Percentiles rank a stretch among this genome's conserved stretches.
phyloP scores from a whole-genome alignment of 2,797 vertebrate species.

The Tiaroga cobitis region DNA sequence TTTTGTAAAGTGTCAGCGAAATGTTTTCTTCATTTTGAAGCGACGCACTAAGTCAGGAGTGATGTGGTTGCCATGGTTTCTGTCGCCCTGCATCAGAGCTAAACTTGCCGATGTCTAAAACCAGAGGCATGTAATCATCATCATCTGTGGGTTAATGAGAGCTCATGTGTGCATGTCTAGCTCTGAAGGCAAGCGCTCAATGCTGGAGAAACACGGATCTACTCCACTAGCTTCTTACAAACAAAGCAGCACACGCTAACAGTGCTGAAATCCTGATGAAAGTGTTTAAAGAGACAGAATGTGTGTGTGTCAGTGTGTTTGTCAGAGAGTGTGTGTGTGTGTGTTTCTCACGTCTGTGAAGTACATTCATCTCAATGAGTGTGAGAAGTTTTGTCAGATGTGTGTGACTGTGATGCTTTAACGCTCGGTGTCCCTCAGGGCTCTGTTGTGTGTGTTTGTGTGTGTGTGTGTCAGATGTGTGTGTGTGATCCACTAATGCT shows the following conservation, averaged over 20 bases:
- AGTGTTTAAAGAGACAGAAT: not conserved
- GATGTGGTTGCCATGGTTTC: conserved; percentile 33
- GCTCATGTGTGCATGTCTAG: not conserved
- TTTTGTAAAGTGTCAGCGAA: no score
- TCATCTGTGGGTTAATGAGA: conserved; percentile 10
- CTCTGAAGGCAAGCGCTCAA: no score
- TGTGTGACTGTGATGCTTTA: no score
- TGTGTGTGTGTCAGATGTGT: no score
- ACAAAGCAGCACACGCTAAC: not conserved
- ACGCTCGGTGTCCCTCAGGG: no score
- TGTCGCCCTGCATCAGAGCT: not conserved
- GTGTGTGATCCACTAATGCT: no score
- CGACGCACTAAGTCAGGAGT: not conserved
- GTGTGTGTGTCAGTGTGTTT: not conserved
- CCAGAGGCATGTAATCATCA: conserved; percentile 3
- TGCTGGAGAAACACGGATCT: not conserved
- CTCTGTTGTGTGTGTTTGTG: no score
- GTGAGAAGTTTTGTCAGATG: no score
- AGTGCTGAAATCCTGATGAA: not conserved
- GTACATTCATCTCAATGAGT: no score
- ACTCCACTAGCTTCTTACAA: not conserved
- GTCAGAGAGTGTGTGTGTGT: no score
- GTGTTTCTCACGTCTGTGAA: no score
- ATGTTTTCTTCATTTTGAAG: no score
- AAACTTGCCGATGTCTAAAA: not conserved